Conservation (phyloP, 2,113 vertebrate species). For the Petrocephalus zakoni region DNA sequence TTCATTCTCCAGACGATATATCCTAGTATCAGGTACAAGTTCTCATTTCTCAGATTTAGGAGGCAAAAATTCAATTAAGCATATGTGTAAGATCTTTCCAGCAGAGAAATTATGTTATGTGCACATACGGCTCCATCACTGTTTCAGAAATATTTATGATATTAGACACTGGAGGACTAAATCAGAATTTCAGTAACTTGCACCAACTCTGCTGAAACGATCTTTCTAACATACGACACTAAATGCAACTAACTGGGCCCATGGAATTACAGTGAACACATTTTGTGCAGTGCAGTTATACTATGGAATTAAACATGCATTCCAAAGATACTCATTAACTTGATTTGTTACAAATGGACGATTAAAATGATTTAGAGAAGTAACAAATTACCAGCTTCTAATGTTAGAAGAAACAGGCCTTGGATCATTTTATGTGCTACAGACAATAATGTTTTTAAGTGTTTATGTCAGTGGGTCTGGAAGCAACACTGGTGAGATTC, state of each 20-base stretch:
- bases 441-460: slow-evolving; percentile 17
- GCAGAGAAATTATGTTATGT: background rate
- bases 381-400: background rate
- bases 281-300: background rate
- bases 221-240: background rate
- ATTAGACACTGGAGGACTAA: background rate
- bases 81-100: background rate
- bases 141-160: background rate
- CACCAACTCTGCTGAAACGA: background rate
- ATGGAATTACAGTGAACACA: background rate
- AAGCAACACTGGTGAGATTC: background rate
- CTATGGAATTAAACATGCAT: background rate
- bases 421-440: background rate
- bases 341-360: background rate
- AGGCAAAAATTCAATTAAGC: background rate
- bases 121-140: background rate
- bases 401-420: background rate
- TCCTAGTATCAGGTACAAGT: background rate
- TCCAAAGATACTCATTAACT: background rate
- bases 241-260: background rate
- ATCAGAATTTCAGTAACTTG: background rate
- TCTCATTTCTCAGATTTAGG: background rate
- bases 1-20: background rate
- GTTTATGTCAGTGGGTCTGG: slow-evolving; percentile 27
- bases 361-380: background rate